A percentile compares a stretch with the other conserved stretches of the same genome.
Conservation (phyloP, 2,113 vertebrate genomes). For the Suncus etruscus region DNA sequence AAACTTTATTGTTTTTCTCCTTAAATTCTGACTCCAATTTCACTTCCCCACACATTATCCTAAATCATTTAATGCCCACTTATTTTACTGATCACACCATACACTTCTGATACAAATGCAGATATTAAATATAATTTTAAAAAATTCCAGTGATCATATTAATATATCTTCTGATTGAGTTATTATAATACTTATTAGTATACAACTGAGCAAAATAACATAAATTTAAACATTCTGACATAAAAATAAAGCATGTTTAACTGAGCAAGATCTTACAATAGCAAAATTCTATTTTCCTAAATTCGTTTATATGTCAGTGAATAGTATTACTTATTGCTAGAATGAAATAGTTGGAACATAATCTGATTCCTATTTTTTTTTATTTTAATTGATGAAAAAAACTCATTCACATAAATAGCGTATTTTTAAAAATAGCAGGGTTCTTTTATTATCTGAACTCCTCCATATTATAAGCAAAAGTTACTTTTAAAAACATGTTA, state of each 20-base stretch:
- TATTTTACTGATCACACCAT: background rate
- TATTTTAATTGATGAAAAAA: conserved; percentile 39
- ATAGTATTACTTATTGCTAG: conserved; percentile 34
- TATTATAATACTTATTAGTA: conserved; percentile 51
- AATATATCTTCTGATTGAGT: conserved; percentile 42
- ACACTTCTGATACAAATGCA: conserved; percentile 37
- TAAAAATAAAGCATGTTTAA: background rate
- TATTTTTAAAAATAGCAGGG: background rate
- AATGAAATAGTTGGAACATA: background rate
- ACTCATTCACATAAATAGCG: background rate
- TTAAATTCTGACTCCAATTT: conserved; percentile 42
- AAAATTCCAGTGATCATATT: conserved; percentile 25
- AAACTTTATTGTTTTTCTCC: background rate
- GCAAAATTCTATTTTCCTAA: conserved; percentile 16
- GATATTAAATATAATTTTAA: conserved; percentile 8
- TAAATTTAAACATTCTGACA: conserved; percentile 10
- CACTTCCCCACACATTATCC: background rate
- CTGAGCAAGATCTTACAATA: conserved; percentile 8
- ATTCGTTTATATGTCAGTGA: conserved; percentile 1
- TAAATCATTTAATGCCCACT: background rate
- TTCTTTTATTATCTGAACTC: background rate
- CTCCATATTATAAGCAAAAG: conserved; percentile 17
- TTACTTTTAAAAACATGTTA: background rate
- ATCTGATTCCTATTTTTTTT: background rate
- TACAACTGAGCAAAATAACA: background rate